phyloP scores from a whole-genome alignment of 2,888 invertebrate species.

The Pinctada fucata region DNA sequence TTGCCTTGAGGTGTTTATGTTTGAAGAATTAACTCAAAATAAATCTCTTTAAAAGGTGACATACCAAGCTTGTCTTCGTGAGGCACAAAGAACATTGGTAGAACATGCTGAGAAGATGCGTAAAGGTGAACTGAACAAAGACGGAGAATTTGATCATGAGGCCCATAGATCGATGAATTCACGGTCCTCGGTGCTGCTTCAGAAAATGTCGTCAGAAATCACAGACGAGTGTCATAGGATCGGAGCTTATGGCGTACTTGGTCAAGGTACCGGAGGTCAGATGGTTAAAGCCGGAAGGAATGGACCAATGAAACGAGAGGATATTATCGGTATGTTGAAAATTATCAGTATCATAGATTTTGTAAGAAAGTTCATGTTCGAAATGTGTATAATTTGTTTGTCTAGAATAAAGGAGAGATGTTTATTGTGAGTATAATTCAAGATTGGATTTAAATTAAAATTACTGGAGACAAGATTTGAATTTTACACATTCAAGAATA shows the following conservation, averaged over 20 bases:
- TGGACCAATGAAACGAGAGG: slow-evolving; percentile 55
- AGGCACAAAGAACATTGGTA: slow-evolving; percentile 62
- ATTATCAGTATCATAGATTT: background rate
- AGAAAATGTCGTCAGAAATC: slow-evolving; percentile 66
- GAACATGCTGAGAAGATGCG: slow-evolving; percentile 69
- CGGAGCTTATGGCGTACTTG: slow-evolving; percentile 73
- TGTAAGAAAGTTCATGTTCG: background rate
- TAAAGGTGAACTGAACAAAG: slow-evolving; percentile 56
- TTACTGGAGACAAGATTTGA: too few relatives aligned
- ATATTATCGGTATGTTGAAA: slow-evolving; percentile 62
- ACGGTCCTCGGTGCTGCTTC: slow-evolving; percentile 61
- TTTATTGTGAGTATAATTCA: background rate
- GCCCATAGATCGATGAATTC: slow-evolving; percentile 59
- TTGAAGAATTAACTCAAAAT: too few relatives aligned
- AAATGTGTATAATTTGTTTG: background rate
- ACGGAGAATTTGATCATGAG: slow-evolving; percentile 63
- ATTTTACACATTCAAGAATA: too few relatives aligned
- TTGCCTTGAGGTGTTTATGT: too few relatives aligned
- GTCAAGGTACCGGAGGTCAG: slow-evolving; percentile 67
- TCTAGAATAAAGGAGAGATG: background rate
- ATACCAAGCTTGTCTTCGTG: slow-evolving; percentile 66
- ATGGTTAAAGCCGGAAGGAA: slow-evolving; percentile 60
- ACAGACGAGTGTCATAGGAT: slow-evolving; percentile 66
- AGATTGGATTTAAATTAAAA: too few relatives aligned
- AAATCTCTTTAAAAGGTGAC: slow-evolving; percentile 64